Base-by-base conservation (phyloP, 2,797 vertebrate genomes). In the Streptopelia turtur region DNA sequence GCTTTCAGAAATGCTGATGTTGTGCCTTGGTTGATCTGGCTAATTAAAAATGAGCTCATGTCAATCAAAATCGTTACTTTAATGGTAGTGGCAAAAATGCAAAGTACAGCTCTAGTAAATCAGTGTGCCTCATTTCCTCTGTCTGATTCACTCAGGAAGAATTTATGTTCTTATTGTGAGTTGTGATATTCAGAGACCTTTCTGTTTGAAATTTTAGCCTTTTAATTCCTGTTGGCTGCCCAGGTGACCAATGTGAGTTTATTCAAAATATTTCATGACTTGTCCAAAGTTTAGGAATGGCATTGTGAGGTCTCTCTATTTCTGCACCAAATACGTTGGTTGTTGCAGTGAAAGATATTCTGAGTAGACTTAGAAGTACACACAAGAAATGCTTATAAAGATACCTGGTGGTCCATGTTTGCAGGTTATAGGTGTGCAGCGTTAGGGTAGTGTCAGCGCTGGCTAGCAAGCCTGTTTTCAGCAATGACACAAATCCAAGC, bases 1-100 rank as follows among this genome's bases (percentile, higher is more conserved):
- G 55, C 76, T 90, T 93, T 94, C 88, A 95, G 93, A 95, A 97
- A 86, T 87, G 84, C 94, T 95, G 92, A 83, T 97, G 92, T 93
- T 95, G 75, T 93, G 93, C 70, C 83, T 93, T 86, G 57, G 72
- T 96, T 95, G 90, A 96, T 94, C 84, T 94, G 83, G 87, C 93
- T 95, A 96, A 94, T 95, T 97, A 96, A 96, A 96, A 92, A 83
- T 69, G 72, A 87, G 75, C 76, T 94, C 52, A 80, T 94, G 87
- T 90, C 77, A 94, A 71, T 97, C 95, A 97, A 92, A 97, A 50
- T 31, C 43, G 49, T 78, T 91, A 61, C 63, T 84, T 81, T 79
- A 96, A 94, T 71, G 64, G 90, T 39, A 88, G 59, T 37, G 37
- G 82, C 72, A 75, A 91, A 93, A 95, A 91, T 23, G 65, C 15